These are phyloP conservation scores for Passerculus sandwichensis DNA, from an alignment of 2,797 vertebrate genomes.

Conservation along the genomic window DNA sequence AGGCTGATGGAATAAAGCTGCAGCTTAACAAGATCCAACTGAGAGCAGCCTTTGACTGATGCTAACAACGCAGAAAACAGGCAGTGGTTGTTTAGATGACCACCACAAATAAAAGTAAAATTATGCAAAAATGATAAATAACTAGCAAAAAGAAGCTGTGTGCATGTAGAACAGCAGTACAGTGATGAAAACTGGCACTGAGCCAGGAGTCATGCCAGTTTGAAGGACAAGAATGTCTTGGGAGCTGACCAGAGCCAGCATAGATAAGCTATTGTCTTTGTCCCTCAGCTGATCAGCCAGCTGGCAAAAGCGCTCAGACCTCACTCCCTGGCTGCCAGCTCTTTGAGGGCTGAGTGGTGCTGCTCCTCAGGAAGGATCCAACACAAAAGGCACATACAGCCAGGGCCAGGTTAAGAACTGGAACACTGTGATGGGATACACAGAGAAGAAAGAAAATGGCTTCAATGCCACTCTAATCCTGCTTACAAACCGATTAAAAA, in stretches of 20 bases:
- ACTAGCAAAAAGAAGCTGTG: neutral
- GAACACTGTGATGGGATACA: fast-evolving
- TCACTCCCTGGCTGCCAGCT: neutral
- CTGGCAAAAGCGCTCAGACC: neutral
- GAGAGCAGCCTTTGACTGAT: neutral
- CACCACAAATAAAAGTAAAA: neutral
- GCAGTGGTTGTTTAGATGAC: neutral
- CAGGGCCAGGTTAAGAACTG: neutral
- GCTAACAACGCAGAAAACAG: neutral
- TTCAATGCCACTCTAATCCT: neutral
- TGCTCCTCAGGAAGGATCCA: neutral
- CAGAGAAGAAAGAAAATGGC: neutral
- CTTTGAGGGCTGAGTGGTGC: neutral
- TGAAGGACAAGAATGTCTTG: constrained; percentile 13
- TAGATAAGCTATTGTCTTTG: constrained; percentile 42
- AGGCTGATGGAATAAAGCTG: neutral
- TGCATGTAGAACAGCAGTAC: neutral
- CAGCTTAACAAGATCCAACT: neutral
- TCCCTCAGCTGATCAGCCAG: constrained; percentile 38
- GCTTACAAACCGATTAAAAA: neutral
- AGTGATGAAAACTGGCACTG: neutral
- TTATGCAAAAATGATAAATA: neutral
- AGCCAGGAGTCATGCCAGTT: neutral
- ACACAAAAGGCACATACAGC: neutral
- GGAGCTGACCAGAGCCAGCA: neutral